Conservation (phyloP, 1,140 invertebrate species). For the Pseudomyrmex gracilis region DNA sequence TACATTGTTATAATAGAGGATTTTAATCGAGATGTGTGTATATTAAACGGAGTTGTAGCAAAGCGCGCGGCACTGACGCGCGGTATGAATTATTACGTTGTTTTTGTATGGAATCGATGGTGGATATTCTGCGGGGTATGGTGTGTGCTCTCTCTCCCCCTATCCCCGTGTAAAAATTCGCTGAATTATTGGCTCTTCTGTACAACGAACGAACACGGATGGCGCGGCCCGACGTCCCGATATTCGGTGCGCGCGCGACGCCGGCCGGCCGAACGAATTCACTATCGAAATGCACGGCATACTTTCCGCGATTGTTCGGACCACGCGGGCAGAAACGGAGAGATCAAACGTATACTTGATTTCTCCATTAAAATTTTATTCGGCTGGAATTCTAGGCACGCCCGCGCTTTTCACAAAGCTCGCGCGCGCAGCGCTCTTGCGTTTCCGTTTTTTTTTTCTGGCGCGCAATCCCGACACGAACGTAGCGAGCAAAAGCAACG, state of each 20-base stretch:
- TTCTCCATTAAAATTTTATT: slow-evolving; percentile 71
- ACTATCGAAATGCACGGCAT: slow-evolving; percentile 62
- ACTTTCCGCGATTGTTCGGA: slow-evolving; percentile 68
- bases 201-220: background rate
- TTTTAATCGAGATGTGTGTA: slow-evolving; percentile 51
- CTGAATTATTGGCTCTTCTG: slow-evolving; percentile 64
- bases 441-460: slow-evolving; percentile 16
- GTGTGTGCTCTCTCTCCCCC: background rate
- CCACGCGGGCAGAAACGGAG: slow-evolving; percentile 43
- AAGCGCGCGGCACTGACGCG: slow-evolving; percentile 26
- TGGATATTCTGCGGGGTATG: slow-evolving; percentile 50
- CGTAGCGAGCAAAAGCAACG: background rate
- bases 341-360: slow-evolving; percentile 67
- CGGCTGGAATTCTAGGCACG: slow-evolving; percentile 37
- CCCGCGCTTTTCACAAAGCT: slow-evolving; percentile 20
- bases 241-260: slow-evolving; percentile 27
- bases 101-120: slow-evolving; percentile 49
- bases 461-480: background rate
- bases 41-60: slow-evolving; percentile 49
- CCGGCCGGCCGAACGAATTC: slow-evolving; percentile 17
- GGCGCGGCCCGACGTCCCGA: slow-evolving; percentile 11
- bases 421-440: slow-evolving; percentile 19
- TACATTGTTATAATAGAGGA: slow-evolving; percentile 36
- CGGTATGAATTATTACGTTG: slow-evolving; percentile 63
- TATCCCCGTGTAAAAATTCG: slow-evolving; percentile 65